Evolutionary conservation across 2,797 vertebrate species (phyloP), one percentile per base, ranked within the genome.

Genomic region (Zenarchopterus dispar): DNA sequence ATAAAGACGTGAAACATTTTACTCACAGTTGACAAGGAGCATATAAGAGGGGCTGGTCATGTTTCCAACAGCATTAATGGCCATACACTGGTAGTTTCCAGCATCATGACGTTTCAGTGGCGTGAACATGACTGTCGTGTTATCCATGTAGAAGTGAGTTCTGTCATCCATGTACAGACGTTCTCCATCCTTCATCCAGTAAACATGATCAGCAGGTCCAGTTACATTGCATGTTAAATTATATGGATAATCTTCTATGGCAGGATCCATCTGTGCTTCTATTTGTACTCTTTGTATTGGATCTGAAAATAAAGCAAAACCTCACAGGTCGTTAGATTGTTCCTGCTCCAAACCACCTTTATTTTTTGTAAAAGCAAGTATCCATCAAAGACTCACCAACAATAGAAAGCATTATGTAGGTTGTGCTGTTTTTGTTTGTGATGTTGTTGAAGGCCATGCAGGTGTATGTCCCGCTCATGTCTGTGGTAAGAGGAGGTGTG

Each of bases 371-470:
- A 26, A 26, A 26, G 5, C 4, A 73, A 66, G 10, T n/a, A 18
- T 2, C 1, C 7, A 46, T 8, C 0, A 4, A 47, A 52, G 16
- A 57, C 88, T 88, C 51, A 92, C 89, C 80, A 7, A 80, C 2
- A 31, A 87, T 79, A 5, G 55, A 55, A 1, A 92, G 62, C 45
- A 31, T 76, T 5, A 1, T 73, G 55, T 61, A 4, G 0, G 73
- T 60, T 0, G 74, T 63, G 62, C 53, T 84, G 77, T 67, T 90
- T 52, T 62, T 70, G 19, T 51, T 56, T 0, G 85, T 89, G 55
- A 91, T 24, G 21, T 50, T 45, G 78, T 92, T 92, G 67, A 50
- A 72, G 56, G 86, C 89, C 62, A 33, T 3, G 23, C 91, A 92
- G 10, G 39, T 81, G 66, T 86, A 92, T 0, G 6, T 56, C 23